Conservation (phyloP, 1,140 invertebrate genomes). For the Drosophila leontia region DNA sequence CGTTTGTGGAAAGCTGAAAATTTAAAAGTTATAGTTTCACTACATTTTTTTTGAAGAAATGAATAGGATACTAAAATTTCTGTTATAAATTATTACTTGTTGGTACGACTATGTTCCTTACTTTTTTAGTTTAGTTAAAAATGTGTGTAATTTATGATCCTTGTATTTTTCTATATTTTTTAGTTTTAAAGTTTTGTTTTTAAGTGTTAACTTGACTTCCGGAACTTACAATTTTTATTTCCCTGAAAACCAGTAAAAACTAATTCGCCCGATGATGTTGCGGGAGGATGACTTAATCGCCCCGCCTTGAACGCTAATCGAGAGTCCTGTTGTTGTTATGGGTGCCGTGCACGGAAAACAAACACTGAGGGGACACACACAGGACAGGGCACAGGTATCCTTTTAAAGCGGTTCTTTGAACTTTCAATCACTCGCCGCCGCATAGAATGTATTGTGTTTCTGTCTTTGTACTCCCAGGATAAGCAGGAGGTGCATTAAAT, state of each 20-base stretch:
- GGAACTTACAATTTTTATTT: not conserved
- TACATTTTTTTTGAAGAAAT: too few species aligned
- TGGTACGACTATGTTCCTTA: too few species aligned
- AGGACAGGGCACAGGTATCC: constrained; percentile 13
- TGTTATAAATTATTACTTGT: too few species aligned
- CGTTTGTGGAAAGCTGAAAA: not conserved
- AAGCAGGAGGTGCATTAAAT: constrained; percentile 15
- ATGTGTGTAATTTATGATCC: not conserved
- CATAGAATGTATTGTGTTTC: not conserved
- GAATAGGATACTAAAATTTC: too few species aligned
- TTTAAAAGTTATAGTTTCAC: too few species aligned
- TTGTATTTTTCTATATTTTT: not conserved
- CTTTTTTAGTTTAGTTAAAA: not conserved
- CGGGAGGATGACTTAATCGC: constrained; percentile 39
- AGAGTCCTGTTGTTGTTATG: constrained; percentile 36
- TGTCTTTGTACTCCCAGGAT: constrained; percentile 22
- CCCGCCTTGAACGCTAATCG: constrained; percentile 41
- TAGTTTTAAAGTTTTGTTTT: not conserved
- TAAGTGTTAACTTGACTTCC: not conserved
- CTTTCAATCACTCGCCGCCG: constrained; percentile 27
- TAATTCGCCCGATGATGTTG: not conserved
- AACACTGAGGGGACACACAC: constrained; percentile 6
- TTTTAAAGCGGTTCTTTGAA: constrained; percentile 37
- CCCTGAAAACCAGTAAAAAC: not conserved
- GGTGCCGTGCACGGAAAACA: constrained; percentile 21